Base-by-base conservation (phyloP, 2,113 vertebrate species). In the Actenoides hombroni region DNA sequence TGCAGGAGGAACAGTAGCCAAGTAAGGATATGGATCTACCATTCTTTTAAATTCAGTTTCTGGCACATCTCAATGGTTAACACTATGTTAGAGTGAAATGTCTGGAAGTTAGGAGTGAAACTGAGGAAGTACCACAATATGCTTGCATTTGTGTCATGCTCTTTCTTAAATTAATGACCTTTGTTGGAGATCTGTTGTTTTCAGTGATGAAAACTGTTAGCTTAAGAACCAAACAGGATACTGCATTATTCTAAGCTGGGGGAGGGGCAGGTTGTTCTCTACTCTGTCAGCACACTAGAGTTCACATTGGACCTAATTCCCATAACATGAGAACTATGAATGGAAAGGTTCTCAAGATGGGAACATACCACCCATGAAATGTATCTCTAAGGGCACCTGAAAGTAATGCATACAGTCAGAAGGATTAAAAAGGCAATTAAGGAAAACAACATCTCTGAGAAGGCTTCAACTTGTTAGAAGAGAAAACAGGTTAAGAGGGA, bases 21-120 rank as follows among this genome's bases (percentile, higher is more conserved):
- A 77, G 14, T 59, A 56, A 82, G 12, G 12, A 23, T n/a, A 53
- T 37, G 11, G 33, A 51, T 28, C 11, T 56, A 17, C 5, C 7
- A 20, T 64, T 80, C 33, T 48, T 89, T 85, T 40, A 79, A 88
- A 76, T 79, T 92, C 33, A 42, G 8, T 56, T 92, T 88, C 64
- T 81, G n/a, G 13, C 78, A 51, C 39, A 31, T 65, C 40, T 79
- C 75, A 42, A 23, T 42, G 71, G 26, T 53, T 56, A 29, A 75
- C 11, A 49, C 3, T 54, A 23, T 40, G 9, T 75, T 63, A 48
- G 35, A 65, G 44, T 42, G 29, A 76, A 79, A 68, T 25, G 5
- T 44, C 28, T 81, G 19, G 16, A 83, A 85, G 16, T 71, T 87
- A 60, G 51, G 54, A 81, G 18, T 19, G 13, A 53, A 40, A 10